Percentiles rank a stretch among this genome's conserved stretches.
These are phyloP conservation scores for Tetragnatha versicolor DNA, from an alignment of 1,140 invertebrate species.

Conservation along the genomic window DNA sequence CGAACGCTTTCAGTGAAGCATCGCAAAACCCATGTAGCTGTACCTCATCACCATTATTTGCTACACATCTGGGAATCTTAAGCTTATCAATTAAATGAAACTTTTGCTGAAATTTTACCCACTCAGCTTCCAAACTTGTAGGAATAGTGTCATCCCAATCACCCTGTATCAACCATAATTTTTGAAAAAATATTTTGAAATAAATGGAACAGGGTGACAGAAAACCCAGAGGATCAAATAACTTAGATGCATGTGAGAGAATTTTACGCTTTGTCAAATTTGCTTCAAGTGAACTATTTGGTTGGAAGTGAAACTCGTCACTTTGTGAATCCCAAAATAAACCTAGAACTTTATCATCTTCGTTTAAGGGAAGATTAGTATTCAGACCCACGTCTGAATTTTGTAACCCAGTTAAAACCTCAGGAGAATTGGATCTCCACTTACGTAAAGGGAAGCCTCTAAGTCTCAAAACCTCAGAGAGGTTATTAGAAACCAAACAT, in stretches of 20 bases:
- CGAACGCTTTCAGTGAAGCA: conserved; percentile 62
- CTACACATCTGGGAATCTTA: background rate
- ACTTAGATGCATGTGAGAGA: background rate
- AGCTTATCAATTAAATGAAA: background rate
- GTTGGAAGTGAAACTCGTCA: too few species aligned
- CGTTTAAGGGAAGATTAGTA: too few species aligned
- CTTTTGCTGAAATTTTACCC: background rate
- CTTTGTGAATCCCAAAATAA: too few species aligned
- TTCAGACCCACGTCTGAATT: too few species aligned
- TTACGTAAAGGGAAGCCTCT: too few species aligned
- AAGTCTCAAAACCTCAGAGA: too few species aligned
- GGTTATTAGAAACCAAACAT: too few species aligned
- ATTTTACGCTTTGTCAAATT: background rate
- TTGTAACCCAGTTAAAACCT: too few species aligned
- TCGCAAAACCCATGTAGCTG: conserved; percentile 64
- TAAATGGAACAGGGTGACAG: background rate
- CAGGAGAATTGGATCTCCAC: too few species aligned
- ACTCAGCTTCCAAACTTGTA: background rate
- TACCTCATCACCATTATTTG: background rate
- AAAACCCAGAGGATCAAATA: conserved; percentile 8
- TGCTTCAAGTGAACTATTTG: too few species aligned
- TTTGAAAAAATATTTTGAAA: background rate
- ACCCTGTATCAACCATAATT: background rate
- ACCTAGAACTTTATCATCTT: too few species aligned
- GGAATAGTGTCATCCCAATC: background rate